Percentiles rank a stretch among this genome's conserved stretches.
Conservation (phyloP, 53 echinoderm and acorn worm species). For the Astropecten irregularis region DNA sequence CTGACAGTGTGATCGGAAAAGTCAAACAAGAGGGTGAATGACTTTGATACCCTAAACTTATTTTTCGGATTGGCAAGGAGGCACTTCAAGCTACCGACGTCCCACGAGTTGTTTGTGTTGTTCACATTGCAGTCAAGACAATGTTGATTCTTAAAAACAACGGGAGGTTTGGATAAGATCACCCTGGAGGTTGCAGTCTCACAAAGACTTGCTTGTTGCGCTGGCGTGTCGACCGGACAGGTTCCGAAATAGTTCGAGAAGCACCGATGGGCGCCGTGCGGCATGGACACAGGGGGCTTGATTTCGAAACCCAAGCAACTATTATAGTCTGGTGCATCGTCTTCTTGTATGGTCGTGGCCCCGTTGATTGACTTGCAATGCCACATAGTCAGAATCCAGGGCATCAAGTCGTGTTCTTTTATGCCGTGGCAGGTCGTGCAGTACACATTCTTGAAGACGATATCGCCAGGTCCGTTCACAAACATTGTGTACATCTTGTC, state of each 20-base stretch:
- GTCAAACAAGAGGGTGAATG: neutral
- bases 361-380: neutral
- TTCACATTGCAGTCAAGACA: slow-evolving; percentile 9
- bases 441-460: slow-evolving; percentile 41
- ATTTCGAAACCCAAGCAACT: neutral
- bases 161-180: neutral
- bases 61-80: too few species aligned
- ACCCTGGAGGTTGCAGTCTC: neutral
- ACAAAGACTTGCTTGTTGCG: neutral
- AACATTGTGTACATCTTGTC: neutral
- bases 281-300: neutral
- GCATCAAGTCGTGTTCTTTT: neutral
- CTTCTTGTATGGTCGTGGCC: neutral
- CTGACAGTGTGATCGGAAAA: neutral
- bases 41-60: too few species aligned
- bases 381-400: neutral
- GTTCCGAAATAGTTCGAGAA: neutral
- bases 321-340: neutral
- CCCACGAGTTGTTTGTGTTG: neutral
- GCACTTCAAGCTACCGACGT: neutral
- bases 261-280: neutral
- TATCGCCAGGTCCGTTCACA: slow-evolving; percentile 1
- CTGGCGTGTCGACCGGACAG: neutral
- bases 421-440: slow-evolving; percentile 50
- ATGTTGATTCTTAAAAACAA: slow-evolving; percentile 39